Base-by-base conservation (phyloP, 2,888 invertebrate genomes). In the Scaptomyza reducta region DNA sequence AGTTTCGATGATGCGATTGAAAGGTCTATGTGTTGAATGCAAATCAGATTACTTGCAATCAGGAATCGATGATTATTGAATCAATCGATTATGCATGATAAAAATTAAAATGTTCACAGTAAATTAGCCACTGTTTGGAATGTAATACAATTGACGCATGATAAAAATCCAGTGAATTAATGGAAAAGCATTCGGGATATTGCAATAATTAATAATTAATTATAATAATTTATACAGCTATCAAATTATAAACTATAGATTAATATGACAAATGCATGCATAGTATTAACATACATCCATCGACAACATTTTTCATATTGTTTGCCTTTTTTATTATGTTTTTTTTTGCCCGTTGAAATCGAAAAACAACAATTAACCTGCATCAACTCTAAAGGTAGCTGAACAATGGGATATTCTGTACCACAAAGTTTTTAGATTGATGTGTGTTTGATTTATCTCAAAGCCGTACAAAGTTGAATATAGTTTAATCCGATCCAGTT, bases 191-290 rank as follows among this genome's bases (percentile, higher is more conserved):
- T 61, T 42, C 22, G 7, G 41, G 11, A 14, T 22, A 22, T 44
- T 50, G 38, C 25, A 41, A 44, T 55, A 38, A 76, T 58, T 61
- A 66, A 61, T 56, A 62, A 66, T 66, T 58, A 72, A 66, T 53
- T 45, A 27, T 29, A n/a, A 25, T 27, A 60, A 49, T 69, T 47
- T 70, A 71, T 51, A 18, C 42, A 38, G 51, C 46, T 49, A 69
- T 69, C 55, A 49, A 14, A 70, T 54, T 55, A 55, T 38, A 41
- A 22, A 50, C 54, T 59, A 45, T 31, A 38, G 16, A 64, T 76
- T 41, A 50, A 41, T 57, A 41, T 33, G 14, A 27, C 38, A n/a
- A 11, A 38, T 38, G 10, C 11, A n/a, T 22, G 44, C n/a, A 16
- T 14, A 29, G 1, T 35, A 68, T 53, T 60, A 49, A 54, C 33